Evolutionary conservation across 1,140 invertebrate species (phyloP).

Genomic region (Wasmannia auropunctata): DNA sequence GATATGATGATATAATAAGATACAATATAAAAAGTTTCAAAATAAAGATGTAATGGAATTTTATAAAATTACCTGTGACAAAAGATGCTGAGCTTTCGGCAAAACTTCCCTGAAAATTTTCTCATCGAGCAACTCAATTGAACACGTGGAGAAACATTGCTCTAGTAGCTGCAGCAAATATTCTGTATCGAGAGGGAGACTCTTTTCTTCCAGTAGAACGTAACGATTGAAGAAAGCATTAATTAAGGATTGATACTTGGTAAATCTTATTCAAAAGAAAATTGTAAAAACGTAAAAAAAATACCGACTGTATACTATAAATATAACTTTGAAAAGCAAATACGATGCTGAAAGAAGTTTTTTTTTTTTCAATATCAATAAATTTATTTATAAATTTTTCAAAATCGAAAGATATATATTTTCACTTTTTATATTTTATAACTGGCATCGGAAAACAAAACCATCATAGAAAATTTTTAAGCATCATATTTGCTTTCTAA

Average conservation of each 20-base stretch:
- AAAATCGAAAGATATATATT: not conserved
- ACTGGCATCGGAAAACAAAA: not conserved
- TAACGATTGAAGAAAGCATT: slow-evolving; percentile 71
- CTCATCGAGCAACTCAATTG: slow-evolving; percentile 68
- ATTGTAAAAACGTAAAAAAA: slow-evolving; percentile 8
- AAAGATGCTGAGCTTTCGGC: slow-evolving; percentile 66
- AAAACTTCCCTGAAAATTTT: slow-evolving; percentile 72
- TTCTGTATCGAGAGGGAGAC: slow-evolving; percentile 58
- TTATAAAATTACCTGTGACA: slow-evolving; percentile 74
- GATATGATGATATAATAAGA: too few species aligned
- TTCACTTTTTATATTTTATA: not conserved
- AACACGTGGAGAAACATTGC: slow-evolving; percentile 69
- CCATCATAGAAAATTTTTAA: not conserved
- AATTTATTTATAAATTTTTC: not conserved
- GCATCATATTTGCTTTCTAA: not conserved
- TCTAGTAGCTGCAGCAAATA: slow-evolving; percentile 66
- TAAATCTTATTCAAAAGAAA: not conserved
- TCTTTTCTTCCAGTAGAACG: slow-evolving; percentile 69
- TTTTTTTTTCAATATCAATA: not conserved
- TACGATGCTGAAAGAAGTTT: not conserved
- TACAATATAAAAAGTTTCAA: not conserved
- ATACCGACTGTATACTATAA: not conserved
- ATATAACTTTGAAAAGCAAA: not conserved
- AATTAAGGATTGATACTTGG: slow-evolving; percentile 24
- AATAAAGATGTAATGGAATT: not conserved